These are phyloP conservation scores for Rhombomys opimus DNA, from an alignment of 2,113 vertebrate species.

Conservation along the genomic window DNA sequence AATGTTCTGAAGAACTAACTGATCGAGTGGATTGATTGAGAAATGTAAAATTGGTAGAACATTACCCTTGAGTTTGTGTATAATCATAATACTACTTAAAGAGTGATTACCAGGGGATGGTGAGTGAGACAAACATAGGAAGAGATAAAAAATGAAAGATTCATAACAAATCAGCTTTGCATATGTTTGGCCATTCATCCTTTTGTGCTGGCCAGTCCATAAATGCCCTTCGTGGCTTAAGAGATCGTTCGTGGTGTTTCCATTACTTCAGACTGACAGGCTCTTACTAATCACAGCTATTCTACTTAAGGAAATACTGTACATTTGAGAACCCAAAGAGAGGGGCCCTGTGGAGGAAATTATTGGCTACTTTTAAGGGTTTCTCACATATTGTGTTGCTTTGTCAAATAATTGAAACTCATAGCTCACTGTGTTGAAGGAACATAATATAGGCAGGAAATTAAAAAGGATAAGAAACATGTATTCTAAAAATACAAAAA, in stretches of 20 bases:
- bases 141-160: background rate
- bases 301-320: constrained; percentile 31
- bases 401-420: constrained; percentile 64
- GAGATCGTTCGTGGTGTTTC: background rate
- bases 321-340: constrained; percentile 53
- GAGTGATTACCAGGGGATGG: background rate
- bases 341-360: constrained; percentile 59
- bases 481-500: background rate
- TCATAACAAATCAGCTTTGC: background rate
- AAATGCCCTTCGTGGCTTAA: background rate
- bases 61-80: background rate
- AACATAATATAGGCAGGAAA: constrained; percentile 65
- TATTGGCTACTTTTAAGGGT: constrained; percentile 49
- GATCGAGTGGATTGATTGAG: background rate
- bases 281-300: constrained; percentile 42
- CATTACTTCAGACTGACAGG: constrained; percentile 6
- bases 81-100: background rate
- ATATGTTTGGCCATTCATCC: background rate
- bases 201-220: background rate
- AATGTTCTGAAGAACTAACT: background rate
- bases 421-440: constrained; percentile 48
- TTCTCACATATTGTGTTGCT: constrained; percentile 51
- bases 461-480: constrained; percentile 56
- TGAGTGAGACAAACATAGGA: background rate
- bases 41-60: background rate